A percentile compares a stretch with the other conserved stretches of the same genome.
These are phyloP conservation scores for Poeciliopsis prolifica DNA, from an alignment of 2,113 vertebrate genomes.

Conservation along the genomic window DNA sequence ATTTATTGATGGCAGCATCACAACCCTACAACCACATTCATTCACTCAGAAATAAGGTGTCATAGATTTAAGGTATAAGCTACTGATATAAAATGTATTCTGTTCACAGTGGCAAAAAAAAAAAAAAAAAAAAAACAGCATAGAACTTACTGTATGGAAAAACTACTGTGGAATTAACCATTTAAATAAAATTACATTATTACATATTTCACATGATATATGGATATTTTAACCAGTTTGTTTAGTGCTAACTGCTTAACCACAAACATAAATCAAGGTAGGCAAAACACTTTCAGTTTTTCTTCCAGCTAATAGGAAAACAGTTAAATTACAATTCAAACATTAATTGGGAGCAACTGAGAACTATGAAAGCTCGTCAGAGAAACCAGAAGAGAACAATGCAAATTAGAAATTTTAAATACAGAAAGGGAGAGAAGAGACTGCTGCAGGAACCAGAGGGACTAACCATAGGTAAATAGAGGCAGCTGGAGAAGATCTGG, in stretches of 20 bases:
- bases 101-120: too few species aligned
- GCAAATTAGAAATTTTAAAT: too few species aligned
- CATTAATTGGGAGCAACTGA: background rate
- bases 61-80: background rate
- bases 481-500: too few species aligned
- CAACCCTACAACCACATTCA: constrained; percentile 46
- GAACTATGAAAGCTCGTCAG: too few species aligned
- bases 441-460: too few species aligned
- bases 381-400: too few species aligned
- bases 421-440: too few species aligned
- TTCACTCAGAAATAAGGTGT: constrained; percentile 23
- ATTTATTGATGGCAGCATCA: constrained; percentile 47
- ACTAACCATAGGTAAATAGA: too few species aligned
- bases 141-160: background rate
- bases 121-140: too few species aligned
- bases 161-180: background rate
- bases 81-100: background rate
- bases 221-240: background rate
- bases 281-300: background rate
- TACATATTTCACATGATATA: background rate
- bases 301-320: background rate
- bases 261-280: background rate
- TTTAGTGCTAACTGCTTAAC: background rate
- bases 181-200: background rate
- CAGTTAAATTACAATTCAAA: background rate